Conservation (phyloP, 2,113 vertebrate genomes). For the Typhlomys cinereus region DNA sequence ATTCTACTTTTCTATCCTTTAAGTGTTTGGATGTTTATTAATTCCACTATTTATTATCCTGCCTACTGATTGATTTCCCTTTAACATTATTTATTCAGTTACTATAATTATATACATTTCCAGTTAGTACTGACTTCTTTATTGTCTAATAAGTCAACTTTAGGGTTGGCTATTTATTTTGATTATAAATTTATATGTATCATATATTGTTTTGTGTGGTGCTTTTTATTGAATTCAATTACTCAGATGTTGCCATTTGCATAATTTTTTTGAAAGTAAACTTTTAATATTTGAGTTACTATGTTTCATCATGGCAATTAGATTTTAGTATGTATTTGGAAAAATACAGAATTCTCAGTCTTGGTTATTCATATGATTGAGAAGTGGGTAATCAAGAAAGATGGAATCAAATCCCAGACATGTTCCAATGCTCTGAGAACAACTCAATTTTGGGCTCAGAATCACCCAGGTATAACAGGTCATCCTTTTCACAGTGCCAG, state of each 20-base stretch:
- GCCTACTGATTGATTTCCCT: not conserved
- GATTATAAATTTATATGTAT: constrained; percentile 11
- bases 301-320: not conserved
- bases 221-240: constrained; percentile 36
- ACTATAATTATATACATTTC: not conserved
- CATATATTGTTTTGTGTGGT: not conserved
- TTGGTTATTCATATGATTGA: not conserved
- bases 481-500: too few relatives aligned
- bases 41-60: not conserved
- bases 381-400: not conserved
- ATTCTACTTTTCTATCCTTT: not conserved
- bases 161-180: constrained; percentile 18
- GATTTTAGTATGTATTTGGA: not conserved
- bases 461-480: not conserved
- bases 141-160: constrained; percentile 7
- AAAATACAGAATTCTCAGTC: not conserved
- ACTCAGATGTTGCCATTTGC: not conserved
- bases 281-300: not conserved
- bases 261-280: not conserved
- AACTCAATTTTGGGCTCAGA: not conserved
- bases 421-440: not conserved
- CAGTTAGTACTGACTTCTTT: not conserved
- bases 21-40: not conserved
- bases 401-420: constrained; percentile 2
- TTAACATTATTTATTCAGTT: not conserved